Evolutionary conservation across 2,888 invertebrate genomes (phyloP), one percentile per base, ranked within the genome.

Genomic region (Drosophila borborema): DNA sequence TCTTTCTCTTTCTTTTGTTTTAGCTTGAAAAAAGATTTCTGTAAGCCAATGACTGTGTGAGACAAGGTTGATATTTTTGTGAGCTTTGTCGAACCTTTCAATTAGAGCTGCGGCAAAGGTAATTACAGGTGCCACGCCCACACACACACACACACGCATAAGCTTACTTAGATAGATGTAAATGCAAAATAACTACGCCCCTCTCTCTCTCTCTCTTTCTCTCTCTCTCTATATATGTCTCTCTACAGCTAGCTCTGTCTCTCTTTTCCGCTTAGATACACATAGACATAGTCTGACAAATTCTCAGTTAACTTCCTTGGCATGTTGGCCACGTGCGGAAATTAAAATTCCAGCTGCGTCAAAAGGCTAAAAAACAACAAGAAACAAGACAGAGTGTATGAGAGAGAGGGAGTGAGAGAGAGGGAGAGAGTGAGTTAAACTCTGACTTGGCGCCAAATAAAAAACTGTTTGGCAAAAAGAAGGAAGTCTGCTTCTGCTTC

Each of bases 271-370:
- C 34, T 38, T 38, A 38, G 38, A 12, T 18, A 41, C 55, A 55
- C 41, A 31, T 38, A 54, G 36, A 54, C 20, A 54, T 8, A 16
- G 36, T 54, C 53, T 53, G 53, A 66, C 58, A 58, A 34, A 28
- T 46, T 38, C 36, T 18, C n/a, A 46, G 41, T 18, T 28, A 49
- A 48, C 72, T 77, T 71, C 60, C 71, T 72, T 74, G 68, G 41
- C 68, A 58, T 62, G 20, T 70, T 59, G 72, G 73, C 74, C 82
- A 86, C 77, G 83, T 82, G 77, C 88, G 72, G 81, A 82, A 80
- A 85, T 86, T 88, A 83, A 77, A 88, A 88, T 88, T 81, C 86
- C 61, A 63, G 66, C 72, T 67, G 64, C 79, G 79, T 74, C 76
- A 75, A 80, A 78, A 78, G 69, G 55, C 64, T 63, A 80, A 72